Evolutionary conservation across 2,113 vertebrate genomes (phyloP), one percentile per base, ranked within the genome.

Genomic region (Perca schrenkii): DNA sequence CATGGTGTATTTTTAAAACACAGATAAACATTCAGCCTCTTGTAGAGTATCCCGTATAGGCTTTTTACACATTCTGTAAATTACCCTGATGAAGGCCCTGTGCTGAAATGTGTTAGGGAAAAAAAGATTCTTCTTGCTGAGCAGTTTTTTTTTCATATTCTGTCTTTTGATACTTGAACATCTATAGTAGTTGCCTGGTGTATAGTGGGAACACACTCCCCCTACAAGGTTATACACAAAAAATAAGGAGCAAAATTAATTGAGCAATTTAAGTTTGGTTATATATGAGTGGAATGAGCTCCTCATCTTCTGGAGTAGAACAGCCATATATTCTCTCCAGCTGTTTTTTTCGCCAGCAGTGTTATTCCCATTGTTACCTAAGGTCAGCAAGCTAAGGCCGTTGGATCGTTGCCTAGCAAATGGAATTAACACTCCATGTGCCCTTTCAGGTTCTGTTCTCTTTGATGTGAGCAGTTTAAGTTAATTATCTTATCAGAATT

Each of bases 381-480:
- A 22, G 47, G 47, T 76, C 12, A 63, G 43, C 50, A 43, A 47
- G 50, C 72, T 67, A 11, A 56, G 71, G 36, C 66, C 4, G 13
- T 31, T 79, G 52, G 16, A 69, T 7, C 10, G 50, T 46, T 70
- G 60, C n/a, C 21, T 43, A 40, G 46, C 31, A 58, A 69, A 70
- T 34, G 11, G 21, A 79, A 76, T 67, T n/a, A 72, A 61, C 61
- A 61, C 65, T 34, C 36, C 46, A 22, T 62, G 43, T 28, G 58
- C n/a, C 5, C 17, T 66, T 57, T 40, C 31, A 72, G 0, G 0
- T 0, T 15, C 21, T 61, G 53, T 22, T 70, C 36, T 65, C 60
- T 85, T 74, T 70, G 19, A 80, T 64, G 22, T 64, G n/a, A 57
- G 31, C 31, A 25, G 28, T 77, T 74, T 77, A 12, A 68, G 50